Base-by-base conservation (phyloP, 2,888 invertebrate species). In the Cryptophagus acutangulus region DNA sequence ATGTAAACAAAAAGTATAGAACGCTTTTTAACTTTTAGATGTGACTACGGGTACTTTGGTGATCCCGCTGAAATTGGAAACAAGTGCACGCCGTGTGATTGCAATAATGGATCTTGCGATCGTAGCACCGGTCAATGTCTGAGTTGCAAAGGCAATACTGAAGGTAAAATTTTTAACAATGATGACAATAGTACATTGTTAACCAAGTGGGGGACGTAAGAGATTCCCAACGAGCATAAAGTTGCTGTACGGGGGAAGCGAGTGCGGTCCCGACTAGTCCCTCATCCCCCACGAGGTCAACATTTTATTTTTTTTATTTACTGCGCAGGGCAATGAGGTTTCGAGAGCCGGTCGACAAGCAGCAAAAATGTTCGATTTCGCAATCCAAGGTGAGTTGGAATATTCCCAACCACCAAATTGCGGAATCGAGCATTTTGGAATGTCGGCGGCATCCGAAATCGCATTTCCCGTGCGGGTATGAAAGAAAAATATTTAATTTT, bases 81-180 rank as follows among this genome's bases (percentile, higher is more conserved):
- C 29, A 74, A 70, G 13, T 93, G 96, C 62, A 72, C 74, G 55
- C 79, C 79, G 0, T 97, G 97, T 68, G 76, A 79, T 24, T 99
- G 97, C 66, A 85, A 82, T 36, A 91, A 88, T 1, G 87, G 86
- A 2, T 84, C 85, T 1, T 91, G 97, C 70, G 87, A 95, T 68
- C 76, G 80, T 26, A 70, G 76, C 52, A 86, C 87, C 0, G 97
- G 97, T 1, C 79, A 79, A 49, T 97, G 97, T 68, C 77, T 89
- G 39, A 81, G 83, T 28, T 96, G 96, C 62, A 81, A 74, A 37
- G 81, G 82, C 33, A 82, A 84, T 59, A 86, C 85, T 1, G 77
- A 77, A 57, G 85, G 69, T 69, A 55, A 14, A 33, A 33, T 15
- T 10, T 13, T 3, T n/a, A 31, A 17, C 17, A 8, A 29, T 36